Evolutionary conservation across 2,888 invertebrate species (phyloP).

Genomic region (Erebia ligea): DNA sequence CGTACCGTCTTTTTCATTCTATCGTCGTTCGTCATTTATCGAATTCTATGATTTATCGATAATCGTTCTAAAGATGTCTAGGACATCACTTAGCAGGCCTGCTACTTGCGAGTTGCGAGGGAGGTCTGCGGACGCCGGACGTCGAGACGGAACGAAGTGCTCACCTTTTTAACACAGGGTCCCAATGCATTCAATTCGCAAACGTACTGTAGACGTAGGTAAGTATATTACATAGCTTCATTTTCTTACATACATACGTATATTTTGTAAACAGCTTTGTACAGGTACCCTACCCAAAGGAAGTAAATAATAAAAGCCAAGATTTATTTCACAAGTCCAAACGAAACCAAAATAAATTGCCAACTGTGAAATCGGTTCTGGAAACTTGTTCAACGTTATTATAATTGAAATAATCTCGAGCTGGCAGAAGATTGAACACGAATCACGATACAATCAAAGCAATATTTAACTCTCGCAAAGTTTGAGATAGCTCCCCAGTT

Average conservation of each 20-base stretch:
- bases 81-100: no score
- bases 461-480: constrained; percentile 53
- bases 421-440: constrained; percentile 47
- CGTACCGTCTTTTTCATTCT: no score
- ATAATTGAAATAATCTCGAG: constrained; percentile 42
- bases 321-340: neutral
- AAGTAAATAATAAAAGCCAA: neutral
- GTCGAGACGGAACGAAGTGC: no score
- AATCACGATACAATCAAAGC: constrained; percentile 58
- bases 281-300: neutral
- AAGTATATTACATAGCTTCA: neutral
- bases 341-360: constrained; percentile 10
- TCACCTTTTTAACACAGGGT: no score
- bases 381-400: constrained; percentile 30
- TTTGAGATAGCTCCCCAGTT: constrained; percentile 47
- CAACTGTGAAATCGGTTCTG: constrained; percentile 8
- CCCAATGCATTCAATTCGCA: no score
- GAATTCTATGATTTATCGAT: no score
- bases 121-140: no score
- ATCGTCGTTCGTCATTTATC: no score
- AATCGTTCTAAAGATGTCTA: no score
- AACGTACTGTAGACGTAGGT: no score
- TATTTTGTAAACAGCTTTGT: neutral
- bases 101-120: no score
- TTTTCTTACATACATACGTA: neutral